Base-by-base conservation (phyloP, 2,113 vertebrate genomes). In the Dipodomys ordii region DNA sequence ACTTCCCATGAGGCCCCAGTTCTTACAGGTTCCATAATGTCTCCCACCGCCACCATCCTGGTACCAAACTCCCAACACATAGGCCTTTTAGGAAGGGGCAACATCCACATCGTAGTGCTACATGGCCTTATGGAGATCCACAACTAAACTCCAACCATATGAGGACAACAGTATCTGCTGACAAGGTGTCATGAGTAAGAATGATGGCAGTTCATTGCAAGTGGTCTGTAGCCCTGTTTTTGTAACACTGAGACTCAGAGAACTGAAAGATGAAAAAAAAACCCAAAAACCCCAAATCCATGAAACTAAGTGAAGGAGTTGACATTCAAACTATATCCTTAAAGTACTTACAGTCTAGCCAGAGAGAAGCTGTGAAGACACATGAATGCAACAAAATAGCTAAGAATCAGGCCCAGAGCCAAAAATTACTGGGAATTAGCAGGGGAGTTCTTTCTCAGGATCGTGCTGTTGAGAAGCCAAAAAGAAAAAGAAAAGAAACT, bases 191-290 rank as follows among this genome's bases (percentile, higher is more conserved):
- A 53, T 16, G 18, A 92, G 27, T 9, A 83, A 74, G 19, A 83
- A 46, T 60, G 71, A 60, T 23, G 25, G 28, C 78, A 2, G 28
- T 79, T 88, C 79, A 67, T 49, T 53, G 67, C 57, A 67, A 82
- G 30, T 76, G 7, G 27, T 77, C 65, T 82, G 2, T 46, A 18
- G n/a, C 16, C 9, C 83, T 32, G 57, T 44, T 78, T 82, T 88
- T 78, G 64, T 73, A 71, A 92, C 90, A 93, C n/a, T 8, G 69
- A 95, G 65, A 35, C 44, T 74, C 57, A 73, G 44, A 87, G 71
- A 88, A 57, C 53, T 57, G 53, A 57, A 57, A 11, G 53, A 57
- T 57, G 53, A 19, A 57, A 57, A 57, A 57, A 13, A 57, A 18
- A 18, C 0, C 53, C 15, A 3, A 57, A 57, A 11, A 57, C 15